phyloP scores from a whole-genome alignment of 2,888 invertebrate genomes.

The Hypsopygia costalis region DNA sequence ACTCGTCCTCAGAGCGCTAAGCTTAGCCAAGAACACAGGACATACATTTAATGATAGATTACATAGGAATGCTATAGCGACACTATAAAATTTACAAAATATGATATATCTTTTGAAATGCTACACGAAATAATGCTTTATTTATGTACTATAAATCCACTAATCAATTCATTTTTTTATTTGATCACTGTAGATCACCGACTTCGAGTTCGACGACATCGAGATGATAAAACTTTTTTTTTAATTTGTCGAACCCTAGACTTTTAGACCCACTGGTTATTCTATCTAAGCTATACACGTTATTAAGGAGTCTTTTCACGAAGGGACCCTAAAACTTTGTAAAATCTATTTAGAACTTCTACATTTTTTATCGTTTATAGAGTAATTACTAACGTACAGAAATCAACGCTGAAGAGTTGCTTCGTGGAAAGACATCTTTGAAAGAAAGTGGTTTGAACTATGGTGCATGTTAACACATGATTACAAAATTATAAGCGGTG shows the following conservation, averaged over 20 bases:
- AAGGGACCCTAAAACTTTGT: slow-evolving; percentile 1
- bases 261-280: slow-evolving; percentile 13
- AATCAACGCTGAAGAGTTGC: slow-evolving; percentile 13
- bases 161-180: slow-evolving; percentile 73
- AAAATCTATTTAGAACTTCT: slow-evolving; percentile 5
- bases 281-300: slow-evolving; percentile 37
- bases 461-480: slow-evolving; percentile 34
- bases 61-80: slow-evolving; percentile 71
- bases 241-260: slow-evolving; percentile 10
- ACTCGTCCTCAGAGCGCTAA: slow-evolving; percentile 75
- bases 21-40: slow-evolving; percentile 71
- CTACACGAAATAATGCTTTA: slow-evolving; percentile 74
- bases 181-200: slow-evolving; percentile 52
- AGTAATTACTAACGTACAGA: slow-evolving; percentile 15
- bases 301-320: slow-evolving; percentile 7
- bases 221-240: neutral
- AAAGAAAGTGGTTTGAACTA: slow-evolving; percentile 48
- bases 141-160: slow-evolving; percentile 50
- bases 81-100: slow-evolving; percentile 81
- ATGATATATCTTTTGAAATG: slow-evolving; percentile 78
- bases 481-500: slow-evolving; percentile 18
- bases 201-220: slow-evolving; percentile 6
- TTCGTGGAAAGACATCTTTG: slow-evolving; percentile 16
- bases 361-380: neutral
- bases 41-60: slow-evolving; percentile 62